Evolutionary conservation across 2,797 vertebrate species (phyloP).

Genomic region (Ciconia nigra): DNA sequence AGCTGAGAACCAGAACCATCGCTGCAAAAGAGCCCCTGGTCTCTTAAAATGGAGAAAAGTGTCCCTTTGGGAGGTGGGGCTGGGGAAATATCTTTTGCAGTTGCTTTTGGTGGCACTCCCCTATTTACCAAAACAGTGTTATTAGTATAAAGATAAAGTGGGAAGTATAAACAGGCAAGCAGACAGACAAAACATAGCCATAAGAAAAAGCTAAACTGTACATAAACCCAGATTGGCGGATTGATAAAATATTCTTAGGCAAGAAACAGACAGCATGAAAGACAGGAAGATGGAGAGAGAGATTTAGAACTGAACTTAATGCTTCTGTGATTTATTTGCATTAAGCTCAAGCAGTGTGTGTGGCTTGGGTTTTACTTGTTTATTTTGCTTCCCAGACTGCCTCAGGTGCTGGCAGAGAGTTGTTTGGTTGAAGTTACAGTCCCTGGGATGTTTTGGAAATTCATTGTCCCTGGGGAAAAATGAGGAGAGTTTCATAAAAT

Average conservation of each 20-base stretch:
- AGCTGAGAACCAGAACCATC: not conserved
- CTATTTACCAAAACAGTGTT: not conserved
- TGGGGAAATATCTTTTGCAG: not conserved
- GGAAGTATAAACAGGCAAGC: not conserved
- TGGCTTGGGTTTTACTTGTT: conserved; percentile 26
- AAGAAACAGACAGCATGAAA: conserved; percentile 4
- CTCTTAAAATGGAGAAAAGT: not conserved
- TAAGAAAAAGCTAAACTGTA: not conserved
- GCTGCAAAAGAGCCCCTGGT: not conserved
- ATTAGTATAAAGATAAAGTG: not conserved
- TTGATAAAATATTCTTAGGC: not conserved
- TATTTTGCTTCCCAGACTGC: conserved; percentile 20
- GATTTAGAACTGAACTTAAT: conserved; percentile 28
- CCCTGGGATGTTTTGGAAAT: not conserved
- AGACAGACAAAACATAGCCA: not conserved
- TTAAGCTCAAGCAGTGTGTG: conserved; percentile 19
- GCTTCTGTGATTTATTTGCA: conserved; percentile 38
- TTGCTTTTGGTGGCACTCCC: not conserved
- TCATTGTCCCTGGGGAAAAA: not conserved
- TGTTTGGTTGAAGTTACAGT: not conserved
- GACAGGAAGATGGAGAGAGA: not conserved
- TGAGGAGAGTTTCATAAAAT: not conserved
- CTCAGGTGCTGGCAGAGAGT: conserved; percentile 16
- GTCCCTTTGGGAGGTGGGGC: not conserved
- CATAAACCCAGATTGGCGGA: not conserved